Evolutionary conservation across 2,797 vertebrate genomes (phyloP).

Genomic region (Gadopsis bispinosus): DNA sequence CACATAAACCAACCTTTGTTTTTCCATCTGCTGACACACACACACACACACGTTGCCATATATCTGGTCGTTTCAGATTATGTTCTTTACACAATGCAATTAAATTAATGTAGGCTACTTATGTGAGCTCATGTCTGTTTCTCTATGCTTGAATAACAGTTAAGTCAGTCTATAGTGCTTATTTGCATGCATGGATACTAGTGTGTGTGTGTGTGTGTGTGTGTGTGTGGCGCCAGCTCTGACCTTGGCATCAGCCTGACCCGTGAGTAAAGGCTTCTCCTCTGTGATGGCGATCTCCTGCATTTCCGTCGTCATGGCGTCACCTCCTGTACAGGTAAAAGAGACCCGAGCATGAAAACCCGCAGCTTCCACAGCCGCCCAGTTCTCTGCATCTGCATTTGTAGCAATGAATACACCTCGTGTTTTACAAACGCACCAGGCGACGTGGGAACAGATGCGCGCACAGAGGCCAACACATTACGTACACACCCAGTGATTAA

Average conservation of each 20-base stretch:
- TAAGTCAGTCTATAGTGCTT: background rate
- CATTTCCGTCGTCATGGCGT: slow-evolving; percentile 91
- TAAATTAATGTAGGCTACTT: background rate
- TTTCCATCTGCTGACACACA: slow-evolving; percentile 8
- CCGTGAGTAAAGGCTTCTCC: slow-evolving; percentile 90
- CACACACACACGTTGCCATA: background rate
- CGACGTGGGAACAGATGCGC: background rate
- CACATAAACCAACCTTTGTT: background rate
- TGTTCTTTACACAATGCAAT: background rate
- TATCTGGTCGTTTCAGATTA: slow-evolving; percentile 18
- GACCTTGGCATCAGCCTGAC: slow-evolving; percentile 86
- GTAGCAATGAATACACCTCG: background rate
- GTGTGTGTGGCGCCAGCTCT: slow-evolving; percentile 33
- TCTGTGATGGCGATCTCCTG: slow-evolving; percentile 93
- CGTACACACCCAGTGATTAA: slow-evolving; percentile 46
- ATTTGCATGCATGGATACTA: background rate
- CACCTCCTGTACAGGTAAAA: slow-evolving; percentile 66
- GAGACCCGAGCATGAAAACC: slow-evolving; percentile 18
- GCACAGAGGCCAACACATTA: background rate
- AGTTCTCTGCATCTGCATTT: background rate
- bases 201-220: slow-evolving; percentile 11
- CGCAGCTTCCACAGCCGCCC: too few relatives aligned
- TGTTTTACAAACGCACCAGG: too few relatives aligned
- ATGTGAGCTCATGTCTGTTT: slow-evolving; percentile 4
- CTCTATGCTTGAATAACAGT: background rate